Conservation (phyloP, 2,888 invertebrate species). For the Vanessa cardui region DNA sequence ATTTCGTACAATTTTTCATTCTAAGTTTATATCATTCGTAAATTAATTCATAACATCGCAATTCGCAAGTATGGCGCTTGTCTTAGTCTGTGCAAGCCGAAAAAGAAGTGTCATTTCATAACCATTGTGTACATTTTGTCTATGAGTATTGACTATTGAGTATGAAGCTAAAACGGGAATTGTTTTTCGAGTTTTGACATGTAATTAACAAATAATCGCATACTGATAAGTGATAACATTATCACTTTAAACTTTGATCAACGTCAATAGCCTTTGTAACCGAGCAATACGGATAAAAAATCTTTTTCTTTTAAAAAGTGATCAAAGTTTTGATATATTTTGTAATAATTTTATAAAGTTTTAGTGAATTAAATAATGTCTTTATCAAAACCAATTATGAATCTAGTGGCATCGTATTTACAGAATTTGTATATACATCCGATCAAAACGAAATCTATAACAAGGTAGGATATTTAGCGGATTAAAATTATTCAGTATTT, state of each 20-base stretch:
- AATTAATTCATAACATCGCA: too few relatives aligned
- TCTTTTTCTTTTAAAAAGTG: not conserved
- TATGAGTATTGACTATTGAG: too few relatives aligned
- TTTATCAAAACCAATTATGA: conserved; percentile 88
- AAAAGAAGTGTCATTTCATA: too few relatives aligned
- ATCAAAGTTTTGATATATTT: not conserved
- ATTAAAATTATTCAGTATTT: not conserved
- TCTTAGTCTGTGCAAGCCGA: too few relatives aligned
- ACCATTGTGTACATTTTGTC: not conserved
- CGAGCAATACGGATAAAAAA: conserved; percentile 9
- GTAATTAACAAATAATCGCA: conserved; percentile 10
- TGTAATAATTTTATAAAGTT: conserved; percentile 1
- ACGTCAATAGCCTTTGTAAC: conserved; percentile 17
- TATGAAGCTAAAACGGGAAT: not conserved
- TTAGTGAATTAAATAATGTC: conserved; percentile 78
- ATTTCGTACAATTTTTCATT: too few relatives aligned
- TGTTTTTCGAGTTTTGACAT: not conserved
- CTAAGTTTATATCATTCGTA: too few relatives aligned
- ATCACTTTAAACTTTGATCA: conserved; percentile 28
- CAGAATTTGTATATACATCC: conserved; percentile 89
- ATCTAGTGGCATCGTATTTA: conserved; percentile 87
- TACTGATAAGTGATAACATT: conserved; percentile 35
- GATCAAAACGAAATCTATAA: conserved; percentile 89
- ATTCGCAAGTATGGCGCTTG: too few relatives aligned
- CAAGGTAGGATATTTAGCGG: conserved; percentile 81